Base-by-base conservation (phyloP, 2,888 invertebrate genomes). In the Oligia fasciuncula region DNA sequence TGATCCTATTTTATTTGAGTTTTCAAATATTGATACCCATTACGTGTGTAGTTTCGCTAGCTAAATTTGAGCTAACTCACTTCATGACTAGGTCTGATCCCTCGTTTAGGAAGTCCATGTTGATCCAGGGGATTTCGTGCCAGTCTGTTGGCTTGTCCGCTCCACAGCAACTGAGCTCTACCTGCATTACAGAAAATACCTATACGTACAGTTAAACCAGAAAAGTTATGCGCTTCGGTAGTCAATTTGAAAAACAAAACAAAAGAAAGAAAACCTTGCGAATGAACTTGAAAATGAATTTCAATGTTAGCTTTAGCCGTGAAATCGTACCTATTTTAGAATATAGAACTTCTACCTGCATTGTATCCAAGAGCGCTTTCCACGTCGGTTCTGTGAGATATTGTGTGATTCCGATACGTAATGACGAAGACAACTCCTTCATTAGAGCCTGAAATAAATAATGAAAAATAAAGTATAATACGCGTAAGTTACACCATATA, bases 71-170 rank as follows among this genome's bases (percentile, higher is more conserved):
- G 23, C 11, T 40, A 23, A 76, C 93, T 91, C 67, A 96, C 96
- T 92, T 94, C 91, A 95, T 92, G 14, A 96, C 95, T 0, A 95
- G 83, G 0, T 93, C 92, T 0, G 96, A 96, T n/a, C 94, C 91
- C 76, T 95, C 94, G 84, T 96, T 95, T 35, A 97, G 92, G 79
- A 94, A 95, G 89, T 97, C 97, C 90, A 97, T 95, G 84, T 96
- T 97, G 82, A 97, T 95, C 97, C 97, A 97, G 57, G 97, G 96
- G 43, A 97, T 96, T 89, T 97, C 95, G 90, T 97, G 97, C 97
- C 97, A 97, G 91, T 97, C 97, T 84, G 94, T 93, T 62, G 97
- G 97, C 71, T 93, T 92, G 79, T 97, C 96, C 2, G 97, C 96
- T 19, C 97, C 97, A 86, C 97, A 97, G 88, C 97, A 97, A 87